phyloP scores from a whole-genome alignment of 1,140 invertebrate species.

The Pissodes strobi region DNA sequence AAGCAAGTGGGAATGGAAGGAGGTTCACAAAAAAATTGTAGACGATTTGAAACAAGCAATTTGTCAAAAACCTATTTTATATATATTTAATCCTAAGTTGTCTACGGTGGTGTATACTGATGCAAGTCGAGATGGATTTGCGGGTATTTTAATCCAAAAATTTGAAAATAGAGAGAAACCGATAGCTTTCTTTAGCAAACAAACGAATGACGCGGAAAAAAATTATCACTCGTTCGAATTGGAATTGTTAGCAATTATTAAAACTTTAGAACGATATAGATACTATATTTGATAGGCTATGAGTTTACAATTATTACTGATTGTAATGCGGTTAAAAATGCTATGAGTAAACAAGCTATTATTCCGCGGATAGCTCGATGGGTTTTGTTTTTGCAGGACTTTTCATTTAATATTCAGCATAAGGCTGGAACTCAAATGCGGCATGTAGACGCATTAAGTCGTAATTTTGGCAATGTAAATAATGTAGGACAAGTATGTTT shows the following conservation, averaged over 20 bases:
- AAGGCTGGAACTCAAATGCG: neutral
- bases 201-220: too few relatives aligned
- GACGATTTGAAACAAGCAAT: neutral
- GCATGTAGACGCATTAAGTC: constrained; percentile 10
- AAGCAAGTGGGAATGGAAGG: neutral
- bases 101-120: constrained; percentile 1
- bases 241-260: constrained; percentile 13
- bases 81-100: constrained; percentile 1
- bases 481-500: neutral
- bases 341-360: constrained; percentile 3
- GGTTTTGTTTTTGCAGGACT: constrained; percentile 12
- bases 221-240: constrained; percentile 8
- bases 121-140: constrained; percentile 10
- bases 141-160: constrained; percentile 14
- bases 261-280: constrained; percentile 4
- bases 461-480: neutral
- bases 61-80: too few relatives aligned
- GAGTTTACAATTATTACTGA: too few relatives aligned
- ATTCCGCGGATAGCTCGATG: constrained; percentile 1
- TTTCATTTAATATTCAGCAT: neutral
- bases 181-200: constrained; percentile 16
- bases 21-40: neutral
- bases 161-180: neutral
- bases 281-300: neutral
- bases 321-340: constrained; percentile 12